Base-by-base conservation (phyloP, 2,797 vertebrate species). In the Pseudomugil tenellus region DNA sequence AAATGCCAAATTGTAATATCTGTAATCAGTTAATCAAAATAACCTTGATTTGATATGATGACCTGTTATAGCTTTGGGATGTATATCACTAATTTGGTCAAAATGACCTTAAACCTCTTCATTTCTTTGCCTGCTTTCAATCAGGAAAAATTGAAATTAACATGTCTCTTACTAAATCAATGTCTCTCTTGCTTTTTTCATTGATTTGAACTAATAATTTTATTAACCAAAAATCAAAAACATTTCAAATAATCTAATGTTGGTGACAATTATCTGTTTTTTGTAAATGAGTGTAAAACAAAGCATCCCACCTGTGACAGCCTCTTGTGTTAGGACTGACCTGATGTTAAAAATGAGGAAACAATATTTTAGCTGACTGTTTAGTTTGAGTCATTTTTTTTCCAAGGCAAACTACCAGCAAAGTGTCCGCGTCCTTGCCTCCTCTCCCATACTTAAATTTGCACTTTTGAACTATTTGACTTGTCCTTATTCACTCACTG, bases 321-420 rank as follows among this genome's bases (percentile, higher is more conserved):
- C 7, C 25, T 55, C 2, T n/a, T 12, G 29, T 65, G 19, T 55
- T 11, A 37, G n/a, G 66, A 49, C 19, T 16, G 29, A 60, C 10
- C 35, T 46, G 49, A 31, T 25, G 31, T 51, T 35, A 53, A 64
- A 6, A 32, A 31, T 43, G 14, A 21, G 21, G 28, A 63, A 58
- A 43, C 26, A 19, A 28, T 56, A 66, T 43, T 32, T 53, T n/a
- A n/a, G n/a, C n/a, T n/a, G n/a, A n/a, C n/a, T n/a, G n/a, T n/a
- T n/a, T n/a, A n/a, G n/a, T n/a, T n/a, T n/a, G n/a, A n/a, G n/a
- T n/a, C n/a, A n/a, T n/a, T n/a, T n/a, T 84, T 82, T 79, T 32
- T 26, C 21, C 84, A 91, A 86, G 83, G 71, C 84, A 92, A 89
- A 91, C 90, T 26, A 34, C 8, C 57, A 70, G 58, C 80, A 73